Percentiles rank a stretch among this genome's conserved stretches.
phyloP scores from a whole-genome alignment of 2,888 invertebrate genomes.

The Alloscopus bannaensis region DNA sequence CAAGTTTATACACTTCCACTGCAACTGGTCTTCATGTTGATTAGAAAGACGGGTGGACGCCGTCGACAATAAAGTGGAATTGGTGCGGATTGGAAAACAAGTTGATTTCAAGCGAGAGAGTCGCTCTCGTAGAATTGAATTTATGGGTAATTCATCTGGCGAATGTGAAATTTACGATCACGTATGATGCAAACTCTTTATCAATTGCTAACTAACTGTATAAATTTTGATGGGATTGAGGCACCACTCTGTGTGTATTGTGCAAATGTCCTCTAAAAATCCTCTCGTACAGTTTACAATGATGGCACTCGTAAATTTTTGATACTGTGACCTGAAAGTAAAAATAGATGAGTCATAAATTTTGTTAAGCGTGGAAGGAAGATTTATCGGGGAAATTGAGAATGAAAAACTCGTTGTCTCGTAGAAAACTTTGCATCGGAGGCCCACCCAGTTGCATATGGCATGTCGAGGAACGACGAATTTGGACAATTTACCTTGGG shows the following conservation, averaged over 20 bases:
- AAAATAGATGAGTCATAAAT: background rate
- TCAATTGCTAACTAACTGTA: background rate
- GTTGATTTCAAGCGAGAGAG: conserved; percentile 5
- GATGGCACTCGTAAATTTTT: background rate
- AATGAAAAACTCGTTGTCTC: background rate
- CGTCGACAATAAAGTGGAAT: conserved; percentile 32
- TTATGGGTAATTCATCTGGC: conserved; percentile 43
- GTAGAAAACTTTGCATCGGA: background rate
- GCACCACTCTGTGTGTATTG: background rate
- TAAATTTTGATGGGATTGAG: background rate
- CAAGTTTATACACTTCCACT: no score
- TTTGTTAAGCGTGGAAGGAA: background rate
- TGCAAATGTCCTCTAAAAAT: background rate
- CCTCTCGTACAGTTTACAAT: background rate
- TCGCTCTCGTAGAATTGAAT: conserved; percentile 1
- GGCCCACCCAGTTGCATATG: background rate
- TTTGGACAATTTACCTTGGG: background rate
- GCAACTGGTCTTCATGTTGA: no score
- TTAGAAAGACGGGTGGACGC: no score
- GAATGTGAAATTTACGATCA: conserved; percentile 43
- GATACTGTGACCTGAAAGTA: background rate
- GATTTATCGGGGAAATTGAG: background rate
- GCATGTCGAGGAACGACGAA: background rate
- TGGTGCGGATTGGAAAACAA: conserved; percentile 27
- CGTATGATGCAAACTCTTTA: conserved; percentile 18